Evolutionary conservation across 2,113 vertebrate species (phyloP), one percentile per base, ranked within the genome.

Genomic region (Tragelaphus imberbis): DNA sequence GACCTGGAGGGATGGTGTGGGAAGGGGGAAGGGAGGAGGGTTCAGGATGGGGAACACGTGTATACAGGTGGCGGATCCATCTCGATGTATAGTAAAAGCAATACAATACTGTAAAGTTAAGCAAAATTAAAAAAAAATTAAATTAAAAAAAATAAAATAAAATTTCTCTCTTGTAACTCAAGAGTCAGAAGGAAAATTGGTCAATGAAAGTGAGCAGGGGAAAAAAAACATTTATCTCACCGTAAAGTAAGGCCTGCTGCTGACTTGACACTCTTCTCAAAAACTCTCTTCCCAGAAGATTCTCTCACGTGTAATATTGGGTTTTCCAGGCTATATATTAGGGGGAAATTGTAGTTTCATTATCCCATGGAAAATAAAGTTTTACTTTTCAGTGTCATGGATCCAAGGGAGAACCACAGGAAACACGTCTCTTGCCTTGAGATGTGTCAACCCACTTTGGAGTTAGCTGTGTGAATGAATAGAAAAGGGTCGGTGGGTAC

Each of bases 91-190:
- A n/a, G n/a, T n/a, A n/a, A n/a, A n/a, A n/a, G n/a, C n/a, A n/a
- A n/a, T n/a, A n/a, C n/a, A n/a, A n/a, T n/a, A n/a, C n/a, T n/a
- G n/a, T n/a, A n/a, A n/a, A n/a, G n/a, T n/a, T n/a, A n/a, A n/a
- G n/a, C n/a, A n/a, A n/a, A n/a, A n/a, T n/a, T n/a, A n/a, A n/a
- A n/a, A n/a, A n/a, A n/a, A n/a, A n/a, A n/a, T n/a, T n/a, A n/a
- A n/a, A n/a, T n/a, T n/a, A n/a, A n/a, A n/a, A n/a, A n/a, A n/a
- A n/a, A n/a, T 61, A 75, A 61, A 55, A 90, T 63, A 84, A 81
- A 84, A n/a, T 40, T 89, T 86, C 58, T 91, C 55, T 82, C 91
- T 92, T 87, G 47, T 91, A 86, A 94, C 82, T 96, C 75, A 61
- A 61, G 61, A 79, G 33, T 96, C 79, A 51, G 89, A 88, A 40